Evolutionary conservation across 2,888 invertebrate species (phyloP).

Genomic region (Pandemis corylana): DNA sequence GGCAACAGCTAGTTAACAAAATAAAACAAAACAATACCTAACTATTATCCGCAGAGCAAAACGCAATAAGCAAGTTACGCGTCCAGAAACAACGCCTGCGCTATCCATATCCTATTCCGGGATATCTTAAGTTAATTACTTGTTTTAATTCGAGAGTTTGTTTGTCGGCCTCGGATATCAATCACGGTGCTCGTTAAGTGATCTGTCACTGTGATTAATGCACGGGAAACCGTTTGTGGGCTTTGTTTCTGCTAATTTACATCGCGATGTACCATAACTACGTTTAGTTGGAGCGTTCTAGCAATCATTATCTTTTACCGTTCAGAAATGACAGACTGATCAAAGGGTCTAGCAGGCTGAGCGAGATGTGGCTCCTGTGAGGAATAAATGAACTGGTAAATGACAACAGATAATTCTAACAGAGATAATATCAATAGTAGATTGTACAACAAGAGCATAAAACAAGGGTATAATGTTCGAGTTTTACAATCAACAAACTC

Average conservation of each 20-base stretch:
- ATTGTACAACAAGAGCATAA: too few relatives aligned
- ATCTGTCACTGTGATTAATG: constrained; percentile 42
- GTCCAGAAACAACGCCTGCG: not conserved
- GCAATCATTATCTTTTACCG: too few relatives aligned
- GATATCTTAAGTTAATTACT: constrained; percentile 40
- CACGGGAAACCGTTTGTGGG: constrained; percentile 29
- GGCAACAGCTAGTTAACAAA: too few relatives aligned
- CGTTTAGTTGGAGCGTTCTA: not conserved
- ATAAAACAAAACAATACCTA: not conserved
- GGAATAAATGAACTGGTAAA: too few relatives aligned
- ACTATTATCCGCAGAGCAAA: not conserved
- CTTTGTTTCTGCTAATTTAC: constrained; percentile 39
- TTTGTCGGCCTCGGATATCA: constrained; percentile 25
- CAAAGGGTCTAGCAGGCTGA: too few relatives aligned
- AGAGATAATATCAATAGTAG: too few relatives aligned
- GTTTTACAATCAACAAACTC: too few relatives aligned
- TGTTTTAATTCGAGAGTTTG: constrained; percentile 34
- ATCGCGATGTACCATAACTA: constrained; percentile 7
- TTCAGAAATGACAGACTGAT: too few relatives aligned
- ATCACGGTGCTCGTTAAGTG: constrained; percentile 38
- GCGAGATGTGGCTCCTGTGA: too few relatives aligned
- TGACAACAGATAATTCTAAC: too few relatives aligned
- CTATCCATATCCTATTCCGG: not conserved
- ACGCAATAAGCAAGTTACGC: not conserved
- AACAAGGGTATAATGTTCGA: too few relatives aligned